Conservation (phyloP, 2,113 vertebrate species). For the Buteo buteo region DNA sequence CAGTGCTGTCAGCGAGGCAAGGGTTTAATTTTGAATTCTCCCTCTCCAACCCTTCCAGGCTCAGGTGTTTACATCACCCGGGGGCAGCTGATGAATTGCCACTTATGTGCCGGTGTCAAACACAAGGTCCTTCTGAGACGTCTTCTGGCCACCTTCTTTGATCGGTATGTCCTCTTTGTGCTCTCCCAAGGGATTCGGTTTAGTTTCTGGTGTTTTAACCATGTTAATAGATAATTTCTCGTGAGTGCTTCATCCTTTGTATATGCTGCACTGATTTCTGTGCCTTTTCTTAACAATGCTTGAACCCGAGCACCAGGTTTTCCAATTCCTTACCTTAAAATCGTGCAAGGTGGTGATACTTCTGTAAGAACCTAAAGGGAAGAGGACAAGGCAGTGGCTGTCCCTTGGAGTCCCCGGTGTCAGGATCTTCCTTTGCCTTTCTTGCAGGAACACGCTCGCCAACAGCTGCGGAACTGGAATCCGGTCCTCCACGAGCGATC, state of each 20-base stretch:
- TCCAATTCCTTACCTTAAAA: background rate
- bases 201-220: background rate
- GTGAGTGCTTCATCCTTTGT: fast-evolving
- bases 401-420: background rate
- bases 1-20: background rate
- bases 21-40: background rate
- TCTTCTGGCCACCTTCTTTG: constrained; percentile 95
- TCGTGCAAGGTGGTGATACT: fast-evolving
- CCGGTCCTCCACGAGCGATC: constrained; percentile 93
- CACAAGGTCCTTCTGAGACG: constrained; percentile 93
- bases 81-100: constrained; percentile 98
- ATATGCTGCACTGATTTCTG: fast-evolving
- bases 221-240: fast-evolving
- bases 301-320: fast-evolving
- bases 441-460: constrained; percentile 89
- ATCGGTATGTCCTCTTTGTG: constrained; percentile 74
- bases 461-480: constrained; percentile 97
- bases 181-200: fast-evolving
- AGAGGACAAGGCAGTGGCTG: background rate
- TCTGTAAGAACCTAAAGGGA: fast-evolving
- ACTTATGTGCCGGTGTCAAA: constrained; percentile 93
- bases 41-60: constrained; percentile 63
- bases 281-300: fast-evolving
- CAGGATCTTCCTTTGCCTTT: background rate
- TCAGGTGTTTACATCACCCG: constrained; percentile 94